Evolutionary conservation across 1,140 invertebrate species (phyloP).

Genomic region (Cotesia chilonis): DNA sequence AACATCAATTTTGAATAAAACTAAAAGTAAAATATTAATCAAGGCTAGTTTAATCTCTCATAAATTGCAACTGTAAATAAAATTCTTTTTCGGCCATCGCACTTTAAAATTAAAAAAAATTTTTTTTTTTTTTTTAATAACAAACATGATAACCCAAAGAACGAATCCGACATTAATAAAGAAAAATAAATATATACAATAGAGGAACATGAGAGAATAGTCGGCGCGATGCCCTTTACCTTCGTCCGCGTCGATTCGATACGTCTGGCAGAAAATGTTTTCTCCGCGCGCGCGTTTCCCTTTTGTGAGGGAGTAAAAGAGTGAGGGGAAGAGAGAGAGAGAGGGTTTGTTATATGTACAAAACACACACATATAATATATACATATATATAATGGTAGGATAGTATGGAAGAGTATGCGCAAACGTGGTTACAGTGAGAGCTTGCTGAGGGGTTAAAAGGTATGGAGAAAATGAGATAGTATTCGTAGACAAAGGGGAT

Average conservation of each 20-base stretch:
- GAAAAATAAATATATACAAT: not conserved
- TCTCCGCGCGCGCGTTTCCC: constrained; percentile 45
- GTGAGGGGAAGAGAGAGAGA: not conserved
- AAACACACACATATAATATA: too few species aligned
- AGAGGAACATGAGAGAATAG: constrained; percentile 16
- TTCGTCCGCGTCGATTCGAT: constrained; percentile 50
- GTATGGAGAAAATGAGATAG: not conserved
- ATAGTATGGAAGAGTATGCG: constrained; percentile 17
- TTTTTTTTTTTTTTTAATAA: constrained; percentile 6
- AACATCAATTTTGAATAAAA: too few species aligned
- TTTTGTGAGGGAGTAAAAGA: constrained; percentile 10
- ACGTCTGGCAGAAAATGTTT: constrained; percentile 51
- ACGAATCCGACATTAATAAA: not conserved
- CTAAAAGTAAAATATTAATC: too few species aligned
- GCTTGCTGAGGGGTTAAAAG: too few species aligned
- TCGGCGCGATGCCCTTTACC: constrained; percentile 47
- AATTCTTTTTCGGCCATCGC: too few species aligned
- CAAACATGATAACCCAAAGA: too few species aligned
- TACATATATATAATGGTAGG: not conserved
- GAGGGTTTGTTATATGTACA: too few species aligned
- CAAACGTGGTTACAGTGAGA: constrained; percentile 6
- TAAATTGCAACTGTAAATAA: too few species aligned
- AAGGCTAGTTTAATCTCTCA: too few species aligned
- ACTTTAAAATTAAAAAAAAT: too few species aligned
- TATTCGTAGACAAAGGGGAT: constrained; percentile 38